These are phyloP conservation scores for Helogale parvula DNA, from an alignment of 2,113 vertebrate species.

Conservation along the genomic window DNA sequence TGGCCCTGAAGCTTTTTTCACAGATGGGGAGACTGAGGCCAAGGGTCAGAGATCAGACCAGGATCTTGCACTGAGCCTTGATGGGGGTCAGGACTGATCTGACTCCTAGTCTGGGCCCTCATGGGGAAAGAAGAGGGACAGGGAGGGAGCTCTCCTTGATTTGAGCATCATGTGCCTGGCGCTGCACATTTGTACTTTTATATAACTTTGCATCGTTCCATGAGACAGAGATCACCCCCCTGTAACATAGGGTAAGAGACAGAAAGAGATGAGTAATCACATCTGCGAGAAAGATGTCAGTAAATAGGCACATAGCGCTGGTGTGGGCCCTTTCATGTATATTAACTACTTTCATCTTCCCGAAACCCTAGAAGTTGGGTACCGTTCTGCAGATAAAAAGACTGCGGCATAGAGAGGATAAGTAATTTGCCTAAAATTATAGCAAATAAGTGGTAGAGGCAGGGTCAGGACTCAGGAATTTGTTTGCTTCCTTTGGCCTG, in stretches of 20 bases:
- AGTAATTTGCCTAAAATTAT: not conserved
- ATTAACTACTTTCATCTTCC: not conserved
- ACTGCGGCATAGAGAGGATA: not conserved
- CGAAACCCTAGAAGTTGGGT: not conserved
- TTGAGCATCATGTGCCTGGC: not conserved
- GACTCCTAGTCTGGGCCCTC: not conserved
- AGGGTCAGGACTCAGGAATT: not conserved
- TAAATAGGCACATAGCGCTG: not conserved
- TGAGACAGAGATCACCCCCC: not conserved
- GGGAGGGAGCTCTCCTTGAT: not conserved
- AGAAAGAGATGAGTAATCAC: not conserved
- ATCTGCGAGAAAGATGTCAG: not conserved
- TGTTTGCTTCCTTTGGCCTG: not conserved
- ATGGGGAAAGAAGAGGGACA: not conserved
- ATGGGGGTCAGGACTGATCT: not conserved
- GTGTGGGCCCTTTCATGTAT: not conserved
- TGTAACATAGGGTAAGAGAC: not conserved
- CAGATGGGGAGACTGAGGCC: conserved; percentile 16
- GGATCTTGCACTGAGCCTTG: not conserved
- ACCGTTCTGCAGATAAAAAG: not conserved
- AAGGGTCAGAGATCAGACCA: not conserved
- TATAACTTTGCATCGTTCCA: not conserved
- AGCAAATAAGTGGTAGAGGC: not conserved
- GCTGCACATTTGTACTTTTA: not conserved
- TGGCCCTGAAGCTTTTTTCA: not conserved